Evolutionary conservation across 2,888 invertebrate genomes (phyloP).

Genomic region (Polyommatus icarus): DNA sequence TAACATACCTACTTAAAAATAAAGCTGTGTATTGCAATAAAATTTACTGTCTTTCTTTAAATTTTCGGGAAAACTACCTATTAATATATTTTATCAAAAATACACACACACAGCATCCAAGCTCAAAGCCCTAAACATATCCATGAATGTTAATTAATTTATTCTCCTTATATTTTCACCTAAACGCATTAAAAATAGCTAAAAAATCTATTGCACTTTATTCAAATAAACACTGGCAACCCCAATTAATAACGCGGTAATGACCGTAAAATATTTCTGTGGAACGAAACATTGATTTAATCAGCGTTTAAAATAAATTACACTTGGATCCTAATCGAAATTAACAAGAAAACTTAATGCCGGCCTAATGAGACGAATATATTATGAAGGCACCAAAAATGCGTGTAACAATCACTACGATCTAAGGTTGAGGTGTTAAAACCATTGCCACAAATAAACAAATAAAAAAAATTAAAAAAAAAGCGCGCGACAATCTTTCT

Average conservation of each 20-base stretch:
- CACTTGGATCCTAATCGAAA: constrained; percentile 31
- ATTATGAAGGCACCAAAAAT: constrained; percentile 31
- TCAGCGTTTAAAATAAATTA: constrained; percentile 18
- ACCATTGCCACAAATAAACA: constrained; percentile 53
- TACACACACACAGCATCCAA: too few relatives aligned
- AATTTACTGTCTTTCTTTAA: too few relatives aligned
- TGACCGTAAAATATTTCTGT: neutral
- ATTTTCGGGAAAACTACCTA: too few relatives aligned
- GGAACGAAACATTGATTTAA: constrained; percentile 10
- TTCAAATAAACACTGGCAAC: constrained; percentile 5
- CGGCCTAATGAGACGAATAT: constrained; percentile 47
- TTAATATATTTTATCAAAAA: too few relatives aligned
- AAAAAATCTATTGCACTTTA: neutral
- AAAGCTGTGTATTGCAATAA: too few relatives aligned
- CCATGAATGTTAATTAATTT: neutral
- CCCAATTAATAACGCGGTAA: constrained; percentile 2
- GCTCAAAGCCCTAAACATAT: too few relatives aligned
- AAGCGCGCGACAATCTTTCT: constrained; percentile 62
- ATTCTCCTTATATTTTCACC: neutral
- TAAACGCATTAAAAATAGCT: neutral
- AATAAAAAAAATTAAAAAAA: constrained; percentile 39
- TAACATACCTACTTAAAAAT: too few relatives aligned
- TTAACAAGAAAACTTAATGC: constrained; percentile 29
- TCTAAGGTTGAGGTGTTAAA: constrained; percentile 55
- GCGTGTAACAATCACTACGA: constrained; percentile 43